A percentile compares a stretch with the other conserved stretches of the same genome.
Evolutionary conservation across 2,888 invertebrate genomes (phyloP).

Genomic region (Rhingia campestris): DNA sequence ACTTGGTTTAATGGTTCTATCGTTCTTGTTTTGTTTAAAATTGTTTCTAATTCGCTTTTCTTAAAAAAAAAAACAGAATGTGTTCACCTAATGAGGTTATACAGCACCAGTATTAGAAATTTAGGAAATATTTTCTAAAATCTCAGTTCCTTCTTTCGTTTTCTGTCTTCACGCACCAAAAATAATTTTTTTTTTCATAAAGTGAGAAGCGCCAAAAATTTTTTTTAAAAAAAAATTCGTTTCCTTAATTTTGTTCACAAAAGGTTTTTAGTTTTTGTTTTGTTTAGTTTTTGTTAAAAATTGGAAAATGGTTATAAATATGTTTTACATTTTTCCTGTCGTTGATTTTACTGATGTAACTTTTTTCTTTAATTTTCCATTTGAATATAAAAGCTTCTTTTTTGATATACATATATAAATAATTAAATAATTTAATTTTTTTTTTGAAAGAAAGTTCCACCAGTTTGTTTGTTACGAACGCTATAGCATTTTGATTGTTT

Average conservation of each 20-base stretch:
- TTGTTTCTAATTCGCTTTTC: constrained; percentile 53
- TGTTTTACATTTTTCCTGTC: constrained; percentile 57
- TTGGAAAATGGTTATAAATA: constrained; percentile 70
- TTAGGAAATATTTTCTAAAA: constrained; percentile 66
- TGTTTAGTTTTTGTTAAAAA: constrained; percentile 7
- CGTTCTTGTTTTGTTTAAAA: constrained; percentile 36
- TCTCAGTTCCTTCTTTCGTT: constrained; percentile 66
- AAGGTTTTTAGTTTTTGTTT: constrained; percentile 50
- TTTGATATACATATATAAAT: constrained; percentile 52
- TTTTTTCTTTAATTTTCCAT: constrained; percentile 43
- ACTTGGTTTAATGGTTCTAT: constrained; percentile 64
- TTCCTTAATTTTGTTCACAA: constrained; percentile 52
- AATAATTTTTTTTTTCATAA: constrained; percentile 29
- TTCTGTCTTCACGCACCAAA: constrained; percentile 71
- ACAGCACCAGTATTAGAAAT: constrained; percentile 72
- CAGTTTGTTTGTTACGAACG: constrained; percentile 75
- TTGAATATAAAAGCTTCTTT: constrained; percentile 69
- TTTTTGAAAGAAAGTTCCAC: constrained; percentile 71
- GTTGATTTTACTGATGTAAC: constrained; percentile 68
- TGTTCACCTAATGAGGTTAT: constrained; percentile 74
- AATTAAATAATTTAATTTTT: constrained; percentile 15
- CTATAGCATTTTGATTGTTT: constrained; percentile 77
- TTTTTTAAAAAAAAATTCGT: not conserved
- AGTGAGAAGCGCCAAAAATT: constrained; percentile 28
- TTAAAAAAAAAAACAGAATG: constrained; percentile 61